Evolutionary conservation across 2,797 vertebrate genomes (phyloP).

Genomic region (Sebastes nivosus): DNA sequence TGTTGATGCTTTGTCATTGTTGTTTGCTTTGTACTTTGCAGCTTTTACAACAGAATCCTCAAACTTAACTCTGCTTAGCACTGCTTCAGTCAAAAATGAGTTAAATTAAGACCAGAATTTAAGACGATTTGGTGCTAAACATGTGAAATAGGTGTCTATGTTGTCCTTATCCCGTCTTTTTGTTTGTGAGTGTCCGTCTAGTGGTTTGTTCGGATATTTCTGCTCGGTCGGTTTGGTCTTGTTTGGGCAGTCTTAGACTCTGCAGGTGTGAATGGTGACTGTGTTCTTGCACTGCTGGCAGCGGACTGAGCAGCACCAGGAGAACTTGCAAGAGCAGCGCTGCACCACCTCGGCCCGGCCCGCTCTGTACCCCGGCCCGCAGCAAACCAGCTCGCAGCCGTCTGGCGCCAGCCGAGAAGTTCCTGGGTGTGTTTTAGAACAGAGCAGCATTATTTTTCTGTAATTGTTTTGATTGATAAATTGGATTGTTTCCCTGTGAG

Average conservation of each 20-base stretch:
- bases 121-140: conserved; percentile 6
- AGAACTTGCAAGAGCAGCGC: conserved; percentile 84
- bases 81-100: background rate
- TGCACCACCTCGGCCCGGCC: conserved; percentile 81
- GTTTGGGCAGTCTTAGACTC: conserved; percentile 62
- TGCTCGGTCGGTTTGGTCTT: conserved; percentile 6
- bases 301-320: conserved; percentile 85
- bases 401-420: conserved; percentile 80
- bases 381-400: conserved; percentile 84
- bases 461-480: background rate
- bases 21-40: conserved; percentile 21
- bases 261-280: conserved; percentile 82
- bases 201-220: conserved; percentile 15
- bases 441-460: background rate
- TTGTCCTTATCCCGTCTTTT: background rate
- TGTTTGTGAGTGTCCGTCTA: conserved; percentile 34
- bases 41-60: conserved; percentile 25
- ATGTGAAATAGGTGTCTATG: background rate
- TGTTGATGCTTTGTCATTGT: conserved; percentile 3
- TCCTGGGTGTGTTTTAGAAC: conserved; percentile 54
- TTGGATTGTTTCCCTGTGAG: background rate
- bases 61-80: background rate
- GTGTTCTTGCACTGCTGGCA: conserved; percentile 84
- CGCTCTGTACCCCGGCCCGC: conserved; percentile 79
- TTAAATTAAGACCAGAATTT: background rate